phyloP scores from a whole-genome alignment of 2,113 vertebrate genomes.

The Actinemys pallida region DNA sequence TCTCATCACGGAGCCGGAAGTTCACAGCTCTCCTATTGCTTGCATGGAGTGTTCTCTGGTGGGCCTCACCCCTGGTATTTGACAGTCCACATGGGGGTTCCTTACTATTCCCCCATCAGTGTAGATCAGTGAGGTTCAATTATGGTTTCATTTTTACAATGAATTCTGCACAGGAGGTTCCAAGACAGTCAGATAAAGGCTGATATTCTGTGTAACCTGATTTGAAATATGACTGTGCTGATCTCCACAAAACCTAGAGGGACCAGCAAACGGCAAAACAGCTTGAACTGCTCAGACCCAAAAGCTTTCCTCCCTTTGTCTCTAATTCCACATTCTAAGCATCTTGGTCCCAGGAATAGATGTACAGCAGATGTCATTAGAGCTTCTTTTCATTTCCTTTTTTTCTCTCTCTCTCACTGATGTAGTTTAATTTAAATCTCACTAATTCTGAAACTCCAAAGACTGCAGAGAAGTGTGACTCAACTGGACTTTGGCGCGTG shows the following conservation, averaged over 20 bases:
- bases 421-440: conserved; percentile 34
- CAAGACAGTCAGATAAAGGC: conserved; percentile 50
- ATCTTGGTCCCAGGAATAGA: conserved; percentile 44
- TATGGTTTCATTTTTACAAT: conserved; percentile 42
- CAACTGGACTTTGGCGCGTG: no score
- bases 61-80: not conserved
- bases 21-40: accelerated
- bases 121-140: not conserved
- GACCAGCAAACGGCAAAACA: conserved; percentile 41
- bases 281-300: conserved; percentile 27
- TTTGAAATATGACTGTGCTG: conserved; percentile 15
- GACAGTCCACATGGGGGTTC: not conserved
- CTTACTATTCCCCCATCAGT: conserved; percentile 46
- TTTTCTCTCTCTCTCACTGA: not conserved
- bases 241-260: conserved; percentile 21
- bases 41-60: not conserved
- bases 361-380: conserved; percentile 29
- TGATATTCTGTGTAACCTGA: conserved; percentile 13
- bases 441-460: not conserved
- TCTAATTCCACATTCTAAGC: conserved; percentile 55
- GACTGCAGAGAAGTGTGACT: not conserved
- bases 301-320: not conserved
- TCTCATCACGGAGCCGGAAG: accelerated
- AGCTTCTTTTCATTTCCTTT: conserved; percentile 54
- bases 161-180: not conserved